Evolutionary conservation across 1,140 invertebrate species (phyloP).

Genomic region (Stegodyphus dumicola): DNA sequence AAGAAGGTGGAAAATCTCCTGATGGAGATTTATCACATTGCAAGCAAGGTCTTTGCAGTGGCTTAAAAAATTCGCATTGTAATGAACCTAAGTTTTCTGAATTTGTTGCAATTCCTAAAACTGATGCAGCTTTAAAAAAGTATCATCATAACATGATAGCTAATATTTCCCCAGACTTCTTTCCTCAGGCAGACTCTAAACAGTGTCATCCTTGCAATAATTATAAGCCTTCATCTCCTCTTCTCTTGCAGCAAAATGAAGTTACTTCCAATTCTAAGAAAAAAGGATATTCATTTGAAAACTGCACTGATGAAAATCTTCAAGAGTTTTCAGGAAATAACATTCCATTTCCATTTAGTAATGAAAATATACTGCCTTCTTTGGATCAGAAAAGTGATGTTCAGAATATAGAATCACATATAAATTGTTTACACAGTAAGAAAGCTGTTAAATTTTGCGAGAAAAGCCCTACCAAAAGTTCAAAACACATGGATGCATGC

Average conservation of each 20-base stretch:
- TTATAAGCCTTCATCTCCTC: conserved; percentile 16
- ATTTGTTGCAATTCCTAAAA: neutral
- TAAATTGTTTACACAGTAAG: conserved; percentile 52
- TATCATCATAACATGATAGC: conserved; percentile 6
- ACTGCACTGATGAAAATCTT: conserved; percentile 43
- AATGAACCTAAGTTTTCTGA: neutral
- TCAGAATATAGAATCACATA: conserved; percentile 11
- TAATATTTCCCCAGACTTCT: neutral
- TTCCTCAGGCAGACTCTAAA: conserved; percentile 6
- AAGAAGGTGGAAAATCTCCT: conserved; percentile 29
- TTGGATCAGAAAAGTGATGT: conserved; percentile 27
- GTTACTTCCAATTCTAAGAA: neutral
- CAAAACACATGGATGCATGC: conserved; percentile 39
- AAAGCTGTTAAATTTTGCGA: conserved; percentile 62
- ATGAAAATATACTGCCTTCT: conserved; percentile 42
- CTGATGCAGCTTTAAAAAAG: conserved; percentile 6
- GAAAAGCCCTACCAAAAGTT: conserved; percentile 51
- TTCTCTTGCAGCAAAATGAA: neutral
- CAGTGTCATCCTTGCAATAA: conserved; percentile 12
- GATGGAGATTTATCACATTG: conserved; percentile 11
- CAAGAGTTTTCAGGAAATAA: conserved; percentile 23
- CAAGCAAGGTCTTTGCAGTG: conserved; percentile 18
- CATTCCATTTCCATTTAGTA: conserved; percentile 25
- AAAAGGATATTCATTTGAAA: conserved; percentile 14
- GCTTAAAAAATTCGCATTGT: neutral